A percentile compares a stretch with the other conserved stretches of the same genome.
Conservation (phyloP, 2,888 invertebrate species). For the Spisula solida region DNA sequence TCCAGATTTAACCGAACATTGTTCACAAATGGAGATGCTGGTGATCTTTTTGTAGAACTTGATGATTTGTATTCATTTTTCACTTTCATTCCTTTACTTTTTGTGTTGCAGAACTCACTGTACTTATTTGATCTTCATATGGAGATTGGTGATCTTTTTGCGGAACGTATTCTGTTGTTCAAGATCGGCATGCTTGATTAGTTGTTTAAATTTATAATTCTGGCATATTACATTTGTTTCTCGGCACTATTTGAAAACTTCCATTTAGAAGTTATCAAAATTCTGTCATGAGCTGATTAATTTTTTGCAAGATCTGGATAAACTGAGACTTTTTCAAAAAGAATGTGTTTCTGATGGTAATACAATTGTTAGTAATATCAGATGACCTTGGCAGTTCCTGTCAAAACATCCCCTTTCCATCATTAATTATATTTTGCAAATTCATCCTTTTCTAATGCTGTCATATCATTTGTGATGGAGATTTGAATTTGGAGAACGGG, state of each 20-base stretch:
- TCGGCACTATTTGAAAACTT: conserved; percentile 30
- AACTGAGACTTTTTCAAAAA: conserved; percentile 14
- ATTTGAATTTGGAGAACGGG: background rate
- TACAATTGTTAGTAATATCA: conserved; percentile 18
- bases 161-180: conserved; percentile 21
- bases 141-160: background rate
- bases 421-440: background rate
- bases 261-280: conserved; percentile 33
- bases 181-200: conserved; percentile 13
- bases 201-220: conserved; percentile 33
- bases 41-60: background rate
- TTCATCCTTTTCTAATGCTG: background rate
- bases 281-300: conserved; percentile 13
- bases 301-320: conserved; percentile 28
- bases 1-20: background rate
- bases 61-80: background rate
- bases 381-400: conserved; percentile 8
- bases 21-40: background rate
- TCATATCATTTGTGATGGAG: conserved; percentile 6
- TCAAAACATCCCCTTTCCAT: background rate
- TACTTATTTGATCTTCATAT: conserved; percentile 10
- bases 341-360: conserved; percentile 47
- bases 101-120: background rate
- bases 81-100: background rate
- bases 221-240: conserved; percentile 51